Percentiles rank a stretch among this genome's conserved stretches.
These are phyloP conservation scores for Alitta virens DNA, from an alignment of 2,888 invertebrate genomes.

Conservation along the genomic window DNA sequence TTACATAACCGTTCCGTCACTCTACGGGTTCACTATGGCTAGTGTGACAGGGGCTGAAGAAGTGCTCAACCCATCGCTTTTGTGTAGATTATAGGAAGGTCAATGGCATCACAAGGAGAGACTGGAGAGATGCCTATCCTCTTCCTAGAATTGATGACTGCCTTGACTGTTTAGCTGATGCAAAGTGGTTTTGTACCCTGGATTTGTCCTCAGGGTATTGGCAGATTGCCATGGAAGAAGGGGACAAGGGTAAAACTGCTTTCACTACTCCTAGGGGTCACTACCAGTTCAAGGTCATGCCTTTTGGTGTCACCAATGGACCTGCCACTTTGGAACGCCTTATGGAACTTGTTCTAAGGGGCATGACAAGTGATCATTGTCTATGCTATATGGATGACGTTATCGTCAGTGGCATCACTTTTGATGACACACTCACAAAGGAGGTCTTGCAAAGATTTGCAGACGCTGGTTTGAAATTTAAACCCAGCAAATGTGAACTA, in stretches of 20 bases:
- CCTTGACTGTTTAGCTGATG: conserved; percentile 28
- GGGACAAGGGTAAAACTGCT: neutral
- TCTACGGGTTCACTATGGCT: too few species aligned
- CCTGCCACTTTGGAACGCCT: conserved; percentile 14
- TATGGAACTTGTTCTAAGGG: conserved; percentile 10
- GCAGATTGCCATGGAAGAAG: neutral
- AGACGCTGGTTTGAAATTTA: neutral
- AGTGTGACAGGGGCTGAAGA: too few species aligned
- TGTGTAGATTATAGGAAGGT: conserved; percentile 27
- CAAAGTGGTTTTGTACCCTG: conserved; percentile 24
- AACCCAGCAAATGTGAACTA: conserved; percentile 2
- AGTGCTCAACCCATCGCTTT: conserved; percentile 19
- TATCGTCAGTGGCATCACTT: neutral
- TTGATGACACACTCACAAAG: too few species aligned
- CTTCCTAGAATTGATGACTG: conserved; percentile 22
- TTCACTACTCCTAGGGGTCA: conserved; percentile 1
- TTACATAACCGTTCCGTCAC: too few species aligned
- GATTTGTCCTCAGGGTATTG: conserved; percentile 1
- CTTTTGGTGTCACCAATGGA: conserved; percentile 14
- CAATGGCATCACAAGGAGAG: conserved; percentile 23
- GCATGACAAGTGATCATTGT: neutral
- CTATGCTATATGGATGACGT: conserved; percentile 3
- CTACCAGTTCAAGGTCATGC: conserved; percentile 9
- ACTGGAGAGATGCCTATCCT: conserved; percentile 23
- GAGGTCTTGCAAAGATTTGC: neutral